These are phyloP conservation scores for Sternotherus odoratus DNA, from an alignment of 2,797 vertebrate genomes.

Conservation along the genomic window DNA sequence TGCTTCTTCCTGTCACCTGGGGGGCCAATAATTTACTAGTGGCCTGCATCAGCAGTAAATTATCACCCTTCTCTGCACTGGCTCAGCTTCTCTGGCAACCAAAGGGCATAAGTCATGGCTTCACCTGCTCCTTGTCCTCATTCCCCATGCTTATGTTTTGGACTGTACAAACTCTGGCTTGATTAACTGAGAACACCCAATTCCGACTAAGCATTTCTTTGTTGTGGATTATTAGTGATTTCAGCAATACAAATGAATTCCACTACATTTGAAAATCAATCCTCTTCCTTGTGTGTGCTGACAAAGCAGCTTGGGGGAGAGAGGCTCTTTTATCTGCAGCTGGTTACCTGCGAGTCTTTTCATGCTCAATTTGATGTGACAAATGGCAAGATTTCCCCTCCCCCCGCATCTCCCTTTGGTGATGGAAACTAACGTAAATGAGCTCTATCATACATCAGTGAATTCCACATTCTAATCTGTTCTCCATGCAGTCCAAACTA, in stretches of 20 bases:
- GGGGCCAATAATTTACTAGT: not conserved
- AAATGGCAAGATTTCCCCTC: not conserved
- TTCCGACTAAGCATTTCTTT: not conserved
- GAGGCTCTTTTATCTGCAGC: not conserved
- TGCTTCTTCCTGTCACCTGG: fast-evolving
- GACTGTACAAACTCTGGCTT: not conserved
- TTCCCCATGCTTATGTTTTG: not conserved
- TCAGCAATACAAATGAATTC: not conserved
- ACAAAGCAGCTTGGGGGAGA: not conserved
- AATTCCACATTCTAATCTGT: not conserved
- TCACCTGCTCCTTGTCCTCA: fast-evolving
- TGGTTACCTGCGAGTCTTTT: not conserved
- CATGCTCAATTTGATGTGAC: not conserved
- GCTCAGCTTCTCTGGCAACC: not conserved
- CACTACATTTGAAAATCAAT: not conserved
- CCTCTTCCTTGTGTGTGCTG: not conserved
- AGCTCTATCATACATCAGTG: not conserved
- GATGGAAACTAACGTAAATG: not conserved
- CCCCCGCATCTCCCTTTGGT: not conserved
- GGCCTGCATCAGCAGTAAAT: not conserved
- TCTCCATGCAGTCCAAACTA: not conserved
- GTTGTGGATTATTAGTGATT: not conserved
- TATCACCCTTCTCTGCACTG: not conserved
- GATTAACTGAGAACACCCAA: not conserved
- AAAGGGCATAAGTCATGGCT: not conserved